Evolutionary conservation across 1,140 invertebrate species (phyloP).

Genomic region (Battus philenor): DNA sequence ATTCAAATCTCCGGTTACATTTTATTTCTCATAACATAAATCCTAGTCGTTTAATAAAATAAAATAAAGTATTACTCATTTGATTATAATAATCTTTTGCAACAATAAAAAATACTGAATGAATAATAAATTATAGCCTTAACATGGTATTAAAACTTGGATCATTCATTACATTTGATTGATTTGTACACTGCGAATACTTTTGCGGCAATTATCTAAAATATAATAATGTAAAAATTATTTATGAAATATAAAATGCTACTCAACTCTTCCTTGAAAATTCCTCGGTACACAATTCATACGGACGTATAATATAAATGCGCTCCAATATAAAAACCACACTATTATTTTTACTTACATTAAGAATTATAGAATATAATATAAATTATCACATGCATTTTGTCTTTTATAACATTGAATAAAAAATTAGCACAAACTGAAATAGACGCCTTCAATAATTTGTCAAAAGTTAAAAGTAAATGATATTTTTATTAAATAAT

Average conservation of each 20-base stretch:
- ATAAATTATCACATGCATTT: too few relatives aligned
- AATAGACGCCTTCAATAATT: too few relatives aligned
- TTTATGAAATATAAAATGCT: slow-evolving; percentile 1
- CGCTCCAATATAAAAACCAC: slow-evolving; percentile 11
- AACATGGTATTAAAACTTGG: too few relatives aligned
- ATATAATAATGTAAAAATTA: neutral
- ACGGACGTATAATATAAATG: slow-evolving; percentile 10
- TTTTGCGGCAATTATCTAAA: slow-evolving; percentile 12
- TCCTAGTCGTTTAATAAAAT: too few relatives aligned
- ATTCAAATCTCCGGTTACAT: neutral
- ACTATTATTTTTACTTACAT: slow-evolving; percentile 2
- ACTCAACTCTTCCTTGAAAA: neutral
- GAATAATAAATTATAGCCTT: slow-evolving; percentile 3
- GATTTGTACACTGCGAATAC: slow-evolving; percentile 10
- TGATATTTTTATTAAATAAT: slow-evolving; percentile 2
- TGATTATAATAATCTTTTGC: too few relatives aligned
- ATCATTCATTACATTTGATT: too few relatives aligned
- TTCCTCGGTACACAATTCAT: too few relatives aligned
- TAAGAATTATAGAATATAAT: too few relatives aligned
- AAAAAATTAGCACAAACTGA: slow-evolving; percentile 6
- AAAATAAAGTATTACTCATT: too few relatives aligned
- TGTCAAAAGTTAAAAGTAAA: neutral
- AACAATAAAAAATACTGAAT: slow-evolving; percentile 12
- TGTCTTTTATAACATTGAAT: slow-evolving; percentile 1
- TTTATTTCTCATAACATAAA: too few relatives aligned